phyloP scores from a whole-genome alignment of 2,888 invertebrate genomes.

The Eilema depressum region DNA sequence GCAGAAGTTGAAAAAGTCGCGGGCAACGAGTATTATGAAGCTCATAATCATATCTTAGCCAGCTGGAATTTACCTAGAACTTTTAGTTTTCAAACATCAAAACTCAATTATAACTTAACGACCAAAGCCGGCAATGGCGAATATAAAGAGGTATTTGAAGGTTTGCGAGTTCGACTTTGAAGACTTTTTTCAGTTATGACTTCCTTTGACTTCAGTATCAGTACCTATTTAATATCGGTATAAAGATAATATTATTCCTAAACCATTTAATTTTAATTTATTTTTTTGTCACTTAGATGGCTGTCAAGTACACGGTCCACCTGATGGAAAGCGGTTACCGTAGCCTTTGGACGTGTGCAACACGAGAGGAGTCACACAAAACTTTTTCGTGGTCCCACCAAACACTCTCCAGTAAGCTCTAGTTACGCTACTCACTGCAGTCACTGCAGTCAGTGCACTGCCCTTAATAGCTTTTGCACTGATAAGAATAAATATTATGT shows the following conservation, averaged over 20 bases:
- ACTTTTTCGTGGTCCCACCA: too few relatives aligned
- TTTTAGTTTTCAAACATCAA: conserved; percentile 19
- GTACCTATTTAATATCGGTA: neutral
- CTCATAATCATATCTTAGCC: neutral
- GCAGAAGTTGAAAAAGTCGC: neutral
- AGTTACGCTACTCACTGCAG: too few relatives aligned
- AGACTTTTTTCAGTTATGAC: conserved; percentile 3
- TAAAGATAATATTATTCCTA: neutral
- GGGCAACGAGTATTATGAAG: neutral
- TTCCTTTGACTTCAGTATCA: neutral
- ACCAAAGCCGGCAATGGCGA: neutral
- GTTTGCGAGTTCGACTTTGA: conserved; percentile 5
- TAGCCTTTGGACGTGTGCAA: too few relatives aligned
- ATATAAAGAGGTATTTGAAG: neutral
- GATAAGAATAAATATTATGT: too few relatives aligned
- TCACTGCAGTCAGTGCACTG: too few relatives aligned
- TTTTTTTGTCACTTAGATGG: too few relatives aligned
- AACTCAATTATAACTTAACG: conserved; percentile 14
- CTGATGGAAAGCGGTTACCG: too few relatives aligned
- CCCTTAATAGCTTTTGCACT: too few relatives aligned
- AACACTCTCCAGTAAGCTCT: too few relatives aligned
- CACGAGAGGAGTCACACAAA: too few relatives aligned
- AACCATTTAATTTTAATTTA: too few relatives aligned
- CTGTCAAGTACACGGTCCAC: too few relatives aligned
- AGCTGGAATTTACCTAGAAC: conserved; percentile 5